Evolutionary conservation across 2,113 vertebrate species (phyloP), one percentile per base, ranked within the genome.

Genomic region (Hemiscyllium ocellatum): DNA sequence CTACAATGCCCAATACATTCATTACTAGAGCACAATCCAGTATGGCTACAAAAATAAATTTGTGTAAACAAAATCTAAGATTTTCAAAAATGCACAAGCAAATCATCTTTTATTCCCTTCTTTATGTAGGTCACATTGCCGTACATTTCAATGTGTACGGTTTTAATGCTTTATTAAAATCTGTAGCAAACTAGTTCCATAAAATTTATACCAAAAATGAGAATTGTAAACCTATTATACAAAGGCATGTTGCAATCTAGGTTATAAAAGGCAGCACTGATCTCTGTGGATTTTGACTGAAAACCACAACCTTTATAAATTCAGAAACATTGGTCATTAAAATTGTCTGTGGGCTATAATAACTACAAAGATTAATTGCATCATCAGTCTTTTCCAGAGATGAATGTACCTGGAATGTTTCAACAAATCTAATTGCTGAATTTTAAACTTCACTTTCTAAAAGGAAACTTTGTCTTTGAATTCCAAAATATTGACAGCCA

Each of bases 21-120:
- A 91, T 47, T 66, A 12, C 65, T 42, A 95, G 56, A 29, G 86
- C 95, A 68, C 29, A 42, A 95, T 3, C 76, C 94, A 26, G 78
- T 96, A 95, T 72, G 95, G 42, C 95, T 47, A 95, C 96, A 52
- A 50, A 3, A 19, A 56, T 95, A 95, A 95, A 95, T 95, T 1
- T 96, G 86, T 91, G 95, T 94, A 96, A 97, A 96, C 95, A 96
- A 29, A 94, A 95, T 95, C 94, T 95, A 95, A 95, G 68, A 95
- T 76, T 76, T 94, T 95, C 94, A 72, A 95, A 95, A 95, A 95
- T 47, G 66, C 69, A 50, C 22, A 33, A 95, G 68, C 94, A 95
- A 95, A 95, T 95, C 94, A 76, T 72, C 93, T 94, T 94, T 72
- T 52, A 47, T 95, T 95, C 94, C 94, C 94, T 95, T 95, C 42